These are phyloP conservation scores for Maniola jurtina DNA, from an alignment of 1,140 invertebrate species.

Conservation along the genomic window DNA sequence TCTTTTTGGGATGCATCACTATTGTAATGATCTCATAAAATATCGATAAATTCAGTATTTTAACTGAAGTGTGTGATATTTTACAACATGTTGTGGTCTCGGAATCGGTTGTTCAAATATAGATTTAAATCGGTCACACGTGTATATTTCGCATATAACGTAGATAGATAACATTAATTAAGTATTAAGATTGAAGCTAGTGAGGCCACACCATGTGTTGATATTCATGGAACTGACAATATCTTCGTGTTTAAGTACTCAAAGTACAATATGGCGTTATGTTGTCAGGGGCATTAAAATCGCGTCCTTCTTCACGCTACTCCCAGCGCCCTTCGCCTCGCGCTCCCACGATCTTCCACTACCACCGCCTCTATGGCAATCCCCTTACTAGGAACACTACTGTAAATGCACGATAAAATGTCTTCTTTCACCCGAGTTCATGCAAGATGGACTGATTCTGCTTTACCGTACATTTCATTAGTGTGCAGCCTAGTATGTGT, in stretches of 20 bases:
- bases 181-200: slow-evolving; percentile 38
- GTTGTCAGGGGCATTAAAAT: slow-evolving; percentile 39
- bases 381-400: slow-evolving; percentile 43
- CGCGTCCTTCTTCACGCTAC: slow-evolving; percentile 47
- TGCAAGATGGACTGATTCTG: not conserved
- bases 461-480: slow-evolving; percentile 47
- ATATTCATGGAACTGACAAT: slow-evolving; percentile 42
- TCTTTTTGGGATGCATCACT: slow-evolving; percentile 28
- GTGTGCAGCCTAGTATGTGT: slow-evolving; percentile 43
- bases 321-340: slow-evolving; percentile 67
- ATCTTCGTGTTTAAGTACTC: slow-evolving; percentile 31
- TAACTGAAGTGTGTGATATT: slow-evolving; percentile 39
- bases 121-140: slow-evolving; percentile 15
- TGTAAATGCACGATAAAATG: slow-evolving; percentile 46
- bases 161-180: slow-evolving; percentile 35
- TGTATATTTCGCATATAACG: slow-evolving; percentile 26
- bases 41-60: slow-evolving; percentile 36
- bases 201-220: slow-evolving; percentile 42
- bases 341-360: slow-evolving; percentile 69
- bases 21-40: slow-evolving; percentile 36
- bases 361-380: slow-evolving; percentile 60
- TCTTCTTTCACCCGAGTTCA: slow-evolving; percentile 22
- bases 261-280: slow-evolving; percentile 23
- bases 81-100: slow-evolving; percentile 42
- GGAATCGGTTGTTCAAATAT: slow-evolving; percentile 35